Base-by-base conservation (phyloP, 2,113 vertebrate genomes). In the Arizona elegans region DNA sequence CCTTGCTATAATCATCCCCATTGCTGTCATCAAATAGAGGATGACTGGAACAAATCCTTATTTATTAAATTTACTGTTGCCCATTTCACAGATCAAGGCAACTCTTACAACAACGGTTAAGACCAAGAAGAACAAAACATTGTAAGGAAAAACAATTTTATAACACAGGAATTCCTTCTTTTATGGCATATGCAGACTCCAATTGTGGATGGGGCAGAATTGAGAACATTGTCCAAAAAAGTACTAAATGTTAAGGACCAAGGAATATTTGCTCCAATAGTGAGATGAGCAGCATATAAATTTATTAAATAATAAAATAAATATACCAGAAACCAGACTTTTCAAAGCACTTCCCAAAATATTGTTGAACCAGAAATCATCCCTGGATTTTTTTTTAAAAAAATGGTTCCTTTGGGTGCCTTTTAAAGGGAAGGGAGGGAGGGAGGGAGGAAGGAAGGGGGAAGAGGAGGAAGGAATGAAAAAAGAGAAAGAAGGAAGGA, bases 381-480 rank as follows among this genome's bases (percentile, higher is more conserved):
- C 13, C 11, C 11, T 29, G 62, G 12, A 13, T 70, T 70, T n/a
- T 70, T 13, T 70, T 29, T 5, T 7, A 43, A 43, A 43, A 38
- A 65, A n/a, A 70, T n/a, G 1, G 15, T 8, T 8, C 70, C 15
- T 38, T 75, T 81, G 33, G 15, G 70, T 81, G 70, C 70, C 38
- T 38, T 81, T 81, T 38, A 38, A 19, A 59, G 23, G 1, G 26
- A 4, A 11, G 24, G 1, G 11, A 3, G 23, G 0, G 2, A 24
- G 8, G 2, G 6, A 17, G 5, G 55, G 6, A 29, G 3, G 70
- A 3, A 86, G 0, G 43, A 3, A 38, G 17, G 0, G 3, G 70
- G n/a, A 3, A 26, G 0, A 9, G 2, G 26, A 3, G 2, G 9
- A 6, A 12, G 10, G 50, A 7, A 3, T 50, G 0, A 23, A 58